Evolutionary conservation across 2,888 invertebrate genomes (phyloP).

Genomic region (Nowickia ferox): DNA sequence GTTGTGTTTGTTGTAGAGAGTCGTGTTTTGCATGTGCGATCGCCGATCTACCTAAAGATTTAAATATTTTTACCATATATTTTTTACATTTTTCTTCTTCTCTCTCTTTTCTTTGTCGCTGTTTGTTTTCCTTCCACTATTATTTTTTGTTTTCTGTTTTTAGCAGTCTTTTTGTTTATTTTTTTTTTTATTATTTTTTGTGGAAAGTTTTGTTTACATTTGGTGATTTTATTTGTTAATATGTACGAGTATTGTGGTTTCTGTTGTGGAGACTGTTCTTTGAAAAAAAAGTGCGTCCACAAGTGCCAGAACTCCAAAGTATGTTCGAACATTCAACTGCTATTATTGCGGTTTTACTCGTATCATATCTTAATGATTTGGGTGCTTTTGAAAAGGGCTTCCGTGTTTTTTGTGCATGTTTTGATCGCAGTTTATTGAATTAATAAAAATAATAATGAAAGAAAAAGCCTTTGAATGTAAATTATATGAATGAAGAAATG

Average conservation of each 20-base stretch:
- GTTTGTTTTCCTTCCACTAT: conserved; percentile 8
- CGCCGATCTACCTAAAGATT: conserved; percentile 18
- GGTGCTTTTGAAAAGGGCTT: conserved; percentile 43
- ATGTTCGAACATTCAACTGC: not conserved
- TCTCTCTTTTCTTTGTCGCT: not conserved
- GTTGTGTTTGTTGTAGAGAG: conserved; percentile 25
- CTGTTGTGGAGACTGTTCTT: conserved; percentile 33
- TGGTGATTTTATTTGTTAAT: conserved; percentile 16
- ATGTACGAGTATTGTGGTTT: not conserved
- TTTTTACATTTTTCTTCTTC: not conserved
- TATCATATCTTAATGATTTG: not conserved
- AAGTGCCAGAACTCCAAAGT: conserved; percentile 32
- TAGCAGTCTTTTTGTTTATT: not conserved
- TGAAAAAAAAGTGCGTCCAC: not conserved
- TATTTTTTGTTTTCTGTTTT: conserved; percentile 34
- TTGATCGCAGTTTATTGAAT: conserved; percentile 31
- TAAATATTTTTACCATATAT: not conserved
- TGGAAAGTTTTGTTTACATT: conserved; percentile 53
- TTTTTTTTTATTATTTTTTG: conserved; percentile 14
- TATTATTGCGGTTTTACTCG: conserved; percentile 46
- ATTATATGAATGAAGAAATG: conserved; percentile 50
- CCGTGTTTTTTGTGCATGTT: conserved; percentile 9
- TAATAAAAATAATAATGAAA: conserved; percentile 17
- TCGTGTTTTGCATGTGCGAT: conserved; percentile 14
- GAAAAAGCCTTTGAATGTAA: conserved; percentile 44